Evolutionary conservation across 64 coral and sea anemone species (phyloP), one percentile per base, ranked within the genome.

Genomic region (Actinia tenebrosa): DNA sequence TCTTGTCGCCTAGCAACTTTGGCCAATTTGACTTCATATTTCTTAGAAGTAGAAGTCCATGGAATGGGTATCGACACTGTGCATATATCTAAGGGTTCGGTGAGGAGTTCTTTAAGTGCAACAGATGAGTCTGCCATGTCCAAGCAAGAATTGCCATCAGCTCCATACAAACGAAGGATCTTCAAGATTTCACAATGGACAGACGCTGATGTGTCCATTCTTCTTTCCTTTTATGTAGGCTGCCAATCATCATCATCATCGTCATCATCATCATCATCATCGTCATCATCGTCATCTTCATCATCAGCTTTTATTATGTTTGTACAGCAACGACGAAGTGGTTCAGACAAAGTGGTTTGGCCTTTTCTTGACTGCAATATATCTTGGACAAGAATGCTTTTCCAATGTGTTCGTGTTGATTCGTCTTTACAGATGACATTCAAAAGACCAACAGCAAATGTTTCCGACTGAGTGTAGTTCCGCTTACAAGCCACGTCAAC

Each of bases 1-100:
- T 86, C 58, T 58, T 60, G 84, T 30, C 61, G 22, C 27, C 84
- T 58, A 2, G 84, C 84, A 59, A 86, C 84, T 86, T 86, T 43
- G 18, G 55, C 84, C 18, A 86, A 56, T 16, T 62, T 52, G 3
- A 23, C 43, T 25, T 62, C 27, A 46, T 86, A 56, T 86, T 23
- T 86, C 58, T 86, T 43, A 0, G 84, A 86, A 8, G 43, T 13
- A 42, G 84, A 61, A 14, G 56, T 61, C 77, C 77, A 79, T 3
- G 77, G 77, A 44, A 79, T 79, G 27, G 45, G 27, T 7, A 79
- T 2, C 0, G 58, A 14, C 19, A n/a, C 37, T 44, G 20, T 56
- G 8, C 16, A 19, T 18, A 8, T 37, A 30, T 10, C 17, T 22
- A 25, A 26, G 14, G 7, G 18, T 22, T 19, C 27, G 11, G 84